Conservation (phyloP, 2,113 vertebrate species). For the Cisticola juncidis region DNA sequence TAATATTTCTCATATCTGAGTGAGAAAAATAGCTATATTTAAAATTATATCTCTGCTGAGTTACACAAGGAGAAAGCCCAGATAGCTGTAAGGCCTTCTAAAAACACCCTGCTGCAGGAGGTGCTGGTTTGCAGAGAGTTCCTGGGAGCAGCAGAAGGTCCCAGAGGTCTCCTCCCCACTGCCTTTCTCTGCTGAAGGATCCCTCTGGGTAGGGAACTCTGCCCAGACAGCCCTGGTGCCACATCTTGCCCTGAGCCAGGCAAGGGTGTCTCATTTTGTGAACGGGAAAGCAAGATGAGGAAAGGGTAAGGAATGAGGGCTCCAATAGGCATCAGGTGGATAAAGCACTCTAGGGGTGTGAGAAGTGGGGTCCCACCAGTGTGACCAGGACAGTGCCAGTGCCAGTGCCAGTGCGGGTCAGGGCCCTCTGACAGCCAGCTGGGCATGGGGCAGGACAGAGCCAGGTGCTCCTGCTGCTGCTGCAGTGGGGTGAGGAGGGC, state of each 20-base stretch:
- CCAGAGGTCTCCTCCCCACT: background rate
- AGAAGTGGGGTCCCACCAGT: background rate
- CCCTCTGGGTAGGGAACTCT: background rate
- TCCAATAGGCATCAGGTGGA: background rate
- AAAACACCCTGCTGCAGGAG: fast-evolving
- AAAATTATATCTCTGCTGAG: background rate
- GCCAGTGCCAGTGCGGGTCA: fast-evolving
- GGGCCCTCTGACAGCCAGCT: background rate
- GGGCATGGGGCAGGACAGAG: background rate
- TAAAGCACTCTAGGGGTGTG: fast-evolving
- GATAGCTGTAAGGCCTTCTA: background rate
- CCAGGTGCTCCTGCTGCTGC: background rate
- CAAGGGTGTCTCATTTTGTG: background rate
- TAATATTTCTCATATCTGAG: slow-evolving; percentile 53
- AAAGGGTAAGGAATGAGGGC: fast-evolving
- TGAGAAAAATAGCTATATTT: slow-evolving; percentile 39
- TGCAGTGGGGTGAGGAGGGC: background rate
- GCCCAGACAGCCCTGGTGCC: background rate
- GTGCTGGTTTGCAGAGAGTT: background rate
- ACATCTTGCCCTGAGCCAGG: background rate
- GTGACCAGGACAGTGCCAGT: fast-evolving
- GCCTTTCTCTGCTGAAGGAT: background rate
- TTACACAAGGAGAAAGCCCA: background rate
- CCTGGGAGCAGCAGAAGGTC: background rate
- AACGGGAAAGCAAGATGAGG: background rate